Conservation (phyloP, 1,140 invertebrate species). For the Rhyzopertha dominica region DNA sequence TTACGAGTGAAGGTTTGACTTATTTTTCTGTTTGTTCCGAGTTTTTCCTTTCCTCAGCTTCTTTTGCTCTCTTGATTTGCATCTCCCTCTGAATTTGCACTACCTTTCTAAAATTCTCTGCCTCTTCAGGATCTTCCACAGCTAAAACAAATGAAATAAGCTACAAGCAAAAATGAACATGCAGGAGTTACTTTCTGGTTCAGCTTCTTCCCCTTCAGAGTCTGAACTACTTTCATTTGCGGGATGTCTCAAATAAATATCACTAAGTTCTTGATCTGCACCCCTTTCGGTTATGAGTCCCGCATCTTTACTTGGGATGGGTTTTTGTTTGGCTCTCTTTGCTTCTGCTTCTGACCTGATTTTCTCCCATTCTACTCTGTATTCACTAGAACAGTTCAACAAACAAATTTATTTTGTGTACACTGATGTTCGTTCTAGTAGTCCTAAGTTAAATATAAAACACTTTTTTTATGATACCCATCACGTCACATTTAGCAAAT, state of each 20-base stretch:
- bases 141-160: conserved; percentile 12
- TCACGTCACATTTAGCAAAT: no score
- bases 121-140: conserved; percentile 29
- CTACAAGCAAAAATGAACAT: no score
- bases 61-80: conserved; percentile 40
- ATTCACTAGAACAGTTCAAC: conserved; percentile 60
- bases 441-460: no score
- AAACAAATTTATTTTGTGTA: conserved; percentile 13
- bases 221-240: conserved; percentile 68
- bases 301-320: conserved; percentile 38
- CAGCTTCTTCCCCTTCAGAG: conserved; percentile 56
- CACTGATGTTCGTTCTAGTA: background rate
- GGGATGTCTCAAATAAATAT: conserved; percentile 64
- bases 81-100: conserved; percentile 38
- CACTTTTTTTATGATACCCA: no score
- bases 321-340: conserved; percentile 46
- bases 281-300: conserved; percentile 52
- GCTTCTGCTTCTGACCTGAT: conserved; percentile 53
- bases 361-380: conserved; percentile 66
- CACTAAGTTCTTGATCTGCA: conserved; percentile 55
- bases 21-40: conserved; percentile 1
- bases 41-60: conserved; percentile 34
- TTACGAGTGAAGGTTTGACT: no score
- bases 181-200: conserved; percentile 22
- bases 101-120: conserved; percentile 35